phyloP scores from a whole-genome alignment of 2,113 vertebrate genomes.

The Psephotus haematonotus region DNA sequence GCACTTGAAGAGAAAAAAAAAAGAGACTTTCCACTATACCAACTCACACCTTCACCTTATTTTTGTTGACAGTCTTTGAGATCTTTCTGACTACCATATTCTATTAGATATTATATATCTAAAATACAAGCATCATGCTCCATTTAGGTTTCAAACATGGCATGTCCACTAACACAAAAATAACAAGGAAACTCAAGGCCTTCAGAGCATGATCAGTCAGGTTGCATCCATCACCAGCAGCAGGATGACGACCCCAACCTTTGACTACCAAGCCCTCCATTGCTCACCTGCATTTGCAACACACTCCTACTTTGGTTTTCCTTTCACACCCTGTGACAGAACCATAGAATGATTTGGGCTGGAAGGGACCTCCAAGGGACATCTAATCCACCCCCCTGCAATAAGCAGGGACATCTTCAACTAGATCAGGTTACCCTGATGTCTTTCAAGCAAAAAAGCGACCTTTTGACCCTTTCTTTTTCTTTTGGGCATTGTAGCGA shows the following conservation, averaged over 20 bases:
- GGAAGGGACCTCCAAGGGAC: not conserved
- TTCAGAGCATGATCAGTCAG: not conserved
- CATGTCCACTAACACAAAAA: not conserved
- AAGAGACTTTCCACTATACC: not conserved
- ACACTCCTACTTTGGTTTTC: not conserved
- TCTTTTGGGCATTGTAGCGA: not conserved
- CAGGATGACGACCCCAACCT: rapidly evolving
- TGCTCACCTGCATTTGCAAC: rapidly evolving
- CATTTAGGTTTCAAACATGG: not conserved
- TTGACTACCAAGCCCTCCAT: rapidly evolving
- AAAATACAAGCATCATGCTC: not conserved
- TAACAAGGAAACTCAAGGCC: not conserved
- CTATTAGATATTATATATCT: not conserved
- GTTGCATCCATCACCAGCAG: not conserved
- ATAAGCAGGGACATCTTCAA: not conserved
- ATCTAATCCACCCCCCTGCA: not conserved
- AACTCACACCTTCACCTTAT: not conserved
- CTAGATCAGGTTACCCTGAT: not conserved
- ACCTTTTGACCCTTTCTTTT: not conserved
- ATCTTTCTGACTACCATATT: not conserved
- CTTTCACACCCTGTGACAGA: not conserved
- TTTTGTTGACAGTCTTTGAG: not conserved
- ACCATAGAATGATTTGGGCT: not conserved
- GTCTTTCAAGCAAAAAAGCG: rapidly evolving
- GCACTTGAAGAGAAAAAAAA: not conserved